Conservation (phyloP, 2,113 vertebrate species). For the Atlantisia rogersi region DNA sequence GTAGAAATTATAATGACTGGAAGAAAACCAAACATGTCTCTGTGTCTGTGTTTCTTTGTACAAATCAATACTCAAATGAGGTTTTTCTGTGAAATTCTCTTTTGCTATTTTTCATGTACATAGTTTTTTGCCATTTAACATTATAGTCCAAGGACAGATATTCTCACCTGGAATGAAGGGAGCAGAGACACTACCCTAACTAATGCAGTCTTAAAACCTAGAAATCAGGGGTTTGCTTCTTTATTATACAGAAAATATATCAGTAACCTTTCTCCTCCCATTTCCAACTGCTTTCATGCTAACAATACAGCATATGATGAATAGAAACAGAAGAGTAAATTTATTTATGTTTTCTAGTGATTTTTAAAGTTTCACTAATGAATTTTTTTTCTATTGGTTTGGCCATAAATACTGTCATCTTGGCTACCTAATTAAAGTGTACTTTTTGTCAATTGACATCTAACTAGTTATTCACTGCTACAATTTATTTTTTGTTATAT, state of each 20-base stretch:
- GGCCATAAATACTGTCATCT: neutral
- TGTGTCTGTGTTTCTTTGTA: neutral
- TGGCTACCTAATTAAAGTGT: neutral
- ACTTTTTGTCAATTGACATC: neutral
- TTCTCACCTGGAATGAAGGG: neutral
- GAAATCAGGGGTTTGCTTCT: neutral
- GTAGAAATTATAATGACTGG: neutral
- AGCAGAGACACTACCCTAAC: neutral
- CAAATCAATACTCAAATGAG: neutral
- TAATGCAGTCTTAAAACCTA: neutral
- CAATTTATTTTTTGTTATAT: neutral
- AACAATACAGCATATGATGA: neutral
- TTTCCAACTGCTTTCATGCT: neutral
- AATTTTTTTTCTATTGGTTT: neutral
- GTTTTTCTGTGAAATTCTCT: neutral
- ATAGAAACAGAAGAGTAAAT: neutral
- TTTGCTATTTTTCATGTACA: neutral
- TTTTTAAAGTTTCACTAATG: neutral
- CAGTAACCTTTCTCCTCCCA: neutral
- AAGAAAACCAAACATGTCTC: neutral
- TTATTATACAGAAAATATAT: neutral
- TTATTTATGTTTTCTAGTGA: neutral
- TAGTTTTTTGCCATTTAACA: neutral
- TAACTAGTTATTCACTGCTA: fast-evolving
- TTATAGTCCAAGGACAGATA: neutral